Evolutionary conservation across 2,113 vertebrate species (phyloP), one percentile per base, ranked within the genome.

Genomic region (Macquaria australasica): DNA sequence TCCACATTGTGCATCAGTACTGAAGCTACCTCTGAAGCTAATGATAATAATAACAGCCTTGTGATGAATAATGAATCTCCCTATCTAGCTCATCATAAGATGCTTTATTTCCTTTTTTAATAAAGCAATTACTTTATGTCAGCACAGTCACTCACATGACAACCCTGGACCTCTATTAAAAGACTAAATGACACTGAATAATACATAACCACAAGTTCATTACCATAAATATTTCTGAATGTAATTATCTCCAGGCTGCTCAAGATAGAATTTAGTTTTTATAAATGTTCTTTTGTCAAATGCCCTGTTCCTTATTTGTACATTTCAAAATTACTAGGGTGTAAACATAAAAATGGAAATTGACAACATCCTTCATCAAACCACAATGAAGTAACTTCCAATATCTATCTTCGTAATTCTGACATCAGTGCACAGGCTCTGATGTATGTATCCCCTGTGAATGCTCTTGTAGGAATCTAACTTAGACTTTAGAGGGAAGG

Each of bases 171-270:
- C 74, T 79, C 18, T 41, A 70, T 82, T 85, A 21, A 50, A 77
- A 85, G 81, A 70, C 12, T 58, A 72, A 82, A 83, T 68, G 34
- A 81, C 76, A 70, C 41, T 72, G 84, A 89, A 82, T 89, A 81
- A 83, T 68, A 84, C 67, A 89, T 67, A 77, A 77, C n/a, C 37
- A 43, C 59, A 55, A 70, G 34, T 73, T 79, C 59, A 79, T 91
- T 85, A 79, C 51, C 70, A 85, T 89, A 79, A 85, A 88, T 77
- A 71, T 79, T 77, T 50, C 41, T 74, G 28, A 67, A 63, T 71
- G 71, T 80, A 77, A 89, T 92, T 86, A 90, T 83, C 82, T 86
- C 48, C n/a, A n/a, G 58, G 78, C 68, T 66, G 66, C 45, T 88
- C 15, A 10, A 62, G 43, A 80, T 60, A 34, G 39, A 81, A 58